Base-by-base conservation (phyloP, 2,888 invertebrate genomes). In the Synergus japonicus region DNA sequence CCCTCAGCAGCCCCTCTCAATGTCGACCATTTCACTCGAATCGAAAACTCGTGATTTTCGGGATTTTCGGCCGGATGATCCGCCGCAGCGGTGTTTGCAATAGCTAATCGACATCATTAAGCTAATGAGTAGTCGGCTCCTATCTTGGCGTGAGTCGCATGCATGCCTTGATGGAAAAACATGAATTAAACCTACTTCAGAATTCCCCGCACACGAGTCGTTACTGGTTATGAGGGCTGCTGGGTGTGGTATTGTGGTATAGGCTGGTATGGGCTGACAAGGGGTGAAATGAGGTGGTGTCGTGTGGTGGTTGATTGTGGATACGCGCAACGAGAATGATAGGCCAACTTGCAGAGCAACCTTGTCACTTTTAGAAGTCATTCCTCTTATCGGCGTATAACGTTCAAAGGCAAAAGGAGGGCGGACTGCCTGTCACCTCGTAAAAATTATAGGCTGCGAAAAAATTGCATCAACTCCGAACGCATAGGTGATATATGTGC, bases 61-160 rank as follows among this genome's bases (percentile, higher is more conserved):
- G 22, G 10, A 49, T 44, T 63, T 76, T 76, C 8, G 43, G 81
- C 54, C 41, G 37, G 77, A 54, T 77, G 58, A 73, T 49, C 37
- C 54, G 69, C 67, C 54, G 69, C 67, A 76, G 43, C 60, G 76
- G 66, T 82, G 83, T 41, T 76, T 60, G 76, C 54, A 80, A 81
- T 83, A 83, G 82, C 79, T 84, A 83, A 83, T 84, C 81, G 77
- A 77, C 78, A 80, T 82, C 83, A 83, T 84, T 84, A 84, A 65
- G 81, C 83, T 83, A 84, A 84, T 82, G 82, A 83, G 82, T 76
- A 83, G 82, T 76, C 67, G 66, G 76, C 41, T 64, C 79, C 78
- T 13, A 69, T 46, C 13, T 12, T 60, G 78, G 54, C 76, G 60
- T 77, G 67, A 69, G 46, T 69, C 46, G 78, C 80, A 81, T 79